phyloP scores from a whole-genome alignment of 2,113 vertebrate species.

The Pelecanoides urinatrix region DNA sequence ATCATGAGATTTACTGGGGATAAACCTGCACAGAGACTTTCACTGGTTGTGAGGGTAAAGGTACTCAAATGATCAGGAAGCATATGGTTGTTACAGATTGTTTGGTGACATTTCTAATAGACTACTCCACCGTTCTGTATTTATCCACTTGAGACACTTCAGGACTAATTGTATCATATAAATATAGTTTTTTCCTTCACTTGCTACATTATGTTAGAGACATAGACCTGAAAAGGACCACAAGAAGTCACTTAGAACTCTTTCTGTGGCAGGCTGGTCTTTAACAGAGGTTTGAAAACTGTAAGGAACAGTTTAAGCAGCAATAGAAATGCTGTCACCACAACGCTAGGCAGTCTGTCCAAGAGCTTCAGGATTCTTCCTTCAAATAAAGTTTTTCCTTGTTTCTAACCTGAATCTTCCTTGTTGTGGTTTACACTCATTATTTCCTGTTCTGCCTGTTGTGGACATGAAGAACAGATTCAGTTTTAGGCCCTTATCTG shows the following conservation, averaged over 20 bases:
- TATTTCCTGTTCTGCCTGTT: background rate
- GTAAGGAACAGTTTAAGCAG: background rate
- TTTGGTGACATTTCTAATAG: background rate
- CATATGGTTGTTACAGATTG: background rate
- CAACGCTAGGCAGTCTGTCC: background rate
- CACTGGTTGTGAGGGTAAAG: background rate
- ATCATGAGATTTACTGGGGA: background rate
- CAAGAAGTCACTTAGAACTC: background rate
- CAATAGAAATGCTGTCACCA: background rate
- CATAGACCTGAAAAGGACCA: background rate
- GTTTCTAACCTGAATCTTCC: background rate
- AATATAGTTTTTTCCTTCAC: background rate
- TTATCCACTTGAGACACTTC: background rate
- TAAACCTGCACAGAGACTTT: background rate
- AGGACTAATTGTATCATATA: background rate
- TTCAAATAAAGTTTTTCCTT: background rate
- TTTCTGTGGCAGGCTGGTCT: background rate
- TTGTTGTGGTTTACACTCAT: background rate
- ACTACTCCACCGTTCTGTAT: fast-evolving
- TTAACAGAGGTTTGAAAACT: background rate
- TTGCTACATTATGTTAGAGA: background rate
- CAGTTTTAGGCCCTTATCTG: background rate
- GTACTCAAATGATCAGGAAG: background rate
- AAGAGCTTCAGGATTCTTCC: background rate
- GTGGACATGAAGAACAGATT: background rate